Conservation (phyloP, 2,888 invertebrate species). For the Desoria tigrina region DNA sequence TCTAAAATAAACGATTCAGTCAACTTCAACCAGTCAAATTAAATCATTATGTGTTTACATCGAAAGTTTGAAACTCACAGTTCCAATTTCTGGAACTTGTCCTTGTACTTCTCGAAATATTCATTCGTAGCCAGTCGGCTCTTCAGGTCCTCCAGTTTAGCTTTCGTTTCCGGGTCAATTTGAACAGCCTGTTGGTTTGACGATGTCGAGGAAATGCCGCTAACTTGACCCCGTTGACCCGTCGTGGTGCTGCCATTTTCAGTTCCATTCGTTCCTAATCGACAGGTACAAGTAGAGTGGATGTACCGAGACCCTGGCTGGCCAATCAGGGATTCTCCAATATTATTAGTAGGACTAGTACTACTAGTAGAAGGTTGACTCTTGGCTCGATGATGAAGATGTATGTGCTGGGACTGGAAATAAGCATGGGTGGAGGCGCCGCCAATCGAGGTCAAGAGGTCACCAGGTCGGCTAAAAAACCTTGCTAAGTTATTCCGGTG, state of each 20-base stretch:
- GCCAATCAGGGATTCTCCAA: too few species aligned
- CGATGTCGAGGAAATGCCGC: not conserved
- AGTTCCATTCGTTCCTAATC: not conserved
- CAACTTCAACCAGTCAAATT: not conserved
- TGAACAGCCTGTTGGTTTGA: not conserved
- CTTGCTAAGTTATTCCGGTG: constrained; percentile 10
- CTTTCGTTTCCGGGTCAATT: constrained; percentile 4
- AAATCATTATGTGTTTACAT: constrained; percentile 11
- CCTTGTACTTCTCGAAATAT: constrained; percentile 77
- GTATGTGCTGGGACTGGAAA: constrained; percentile 11
- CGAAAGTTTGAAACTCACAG: constrained; percentile 57
- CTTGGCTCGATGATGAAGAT: not conserved
- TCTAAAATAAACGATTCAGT: constrained; percentile 35
- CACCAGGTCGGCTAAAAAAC: not conserved
- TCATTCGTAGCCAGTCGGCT: constrained; percentile 68
- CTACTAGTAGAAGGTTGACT: not conserved
- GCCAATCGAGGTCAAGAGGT: constrained; percentile 9
- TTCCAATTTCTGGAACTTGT: constrained; percentile 73
- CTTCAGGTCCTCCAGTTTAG: constrained; percentile 51
- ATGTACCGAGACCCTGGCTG: too few species aligned
- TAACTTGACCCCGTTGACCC: not conserved
- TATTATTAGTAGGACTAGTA: too few species aligned
- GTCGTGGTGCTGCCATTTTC: not conserved
- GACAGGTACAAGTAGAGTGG: constrained; percentile 9
- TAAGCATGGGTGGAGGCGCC: constrained; percentile 4